Percentiles rank a stretch among this genome's conserved stretches.
phyloP scores from a whole-genome alignment of 2,888 invertebrate species.

The Podabrus alpinus region DNA sequence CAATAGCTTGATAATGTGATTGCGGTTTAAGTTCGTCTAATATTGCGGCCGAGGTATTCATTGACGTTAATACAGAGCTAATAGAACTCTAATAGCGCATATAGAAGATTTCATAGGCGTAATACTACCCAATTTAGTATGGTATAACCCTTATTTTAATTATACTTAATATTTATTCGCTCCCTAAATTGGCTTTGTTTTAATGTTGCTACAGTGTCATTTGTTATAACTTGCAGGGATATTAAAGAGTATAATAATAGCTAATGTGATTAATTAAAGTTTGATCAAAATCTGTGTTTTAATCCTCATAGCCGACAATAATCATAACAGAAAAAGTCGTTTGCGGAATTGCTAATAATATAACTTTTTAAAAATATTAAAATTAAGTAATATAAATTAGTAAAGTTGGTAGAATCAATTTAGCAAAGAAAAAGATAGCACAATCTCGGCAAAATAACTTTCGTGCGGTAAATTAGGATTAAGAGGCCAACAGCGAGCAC shows the following conservation, averaged over 20 bases:
- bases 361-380: constrained; percentile 22
- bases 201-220: neutral
- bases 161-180: constrained; percentile 28
- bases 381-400: constrained; percentile 29
- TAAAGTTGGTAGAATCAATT: constrained; percentile 27
- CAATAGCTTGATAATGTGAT: constrained; percentile 50
- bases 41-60: constrained; percentile 34
- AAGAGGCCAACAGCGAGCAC: constrained; percentile 14
- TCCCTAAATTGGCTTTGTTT: constrained; percentile 12
- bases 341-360: neutral
- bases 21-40: constrained; percentile 41
- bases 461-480: constrained; percentile 25
- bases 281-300: neutral
- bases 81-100: constrained; percentile 37
- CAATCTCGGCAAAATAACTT: constrained; percentile 16
- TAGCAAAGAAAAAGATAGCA: constrained; percentile 17
- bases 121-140: constrained; percentile 25
- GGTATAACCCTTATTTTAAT: constrained; percentile 28
- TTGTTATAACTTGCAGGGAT: neutral
- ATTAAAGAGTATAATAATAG: neutral
- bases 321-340: neutral
- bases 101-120: constrained; percentile 25
- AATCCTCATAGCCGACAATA: neutral
- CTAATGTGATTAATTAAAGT: neutral
- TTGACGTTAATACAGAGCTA: constrained; percentile 33